Evolutionary conservation across 2,797 vertebrate species (phyloP).

Genomic region (Smutsia temminckii): DNA sequence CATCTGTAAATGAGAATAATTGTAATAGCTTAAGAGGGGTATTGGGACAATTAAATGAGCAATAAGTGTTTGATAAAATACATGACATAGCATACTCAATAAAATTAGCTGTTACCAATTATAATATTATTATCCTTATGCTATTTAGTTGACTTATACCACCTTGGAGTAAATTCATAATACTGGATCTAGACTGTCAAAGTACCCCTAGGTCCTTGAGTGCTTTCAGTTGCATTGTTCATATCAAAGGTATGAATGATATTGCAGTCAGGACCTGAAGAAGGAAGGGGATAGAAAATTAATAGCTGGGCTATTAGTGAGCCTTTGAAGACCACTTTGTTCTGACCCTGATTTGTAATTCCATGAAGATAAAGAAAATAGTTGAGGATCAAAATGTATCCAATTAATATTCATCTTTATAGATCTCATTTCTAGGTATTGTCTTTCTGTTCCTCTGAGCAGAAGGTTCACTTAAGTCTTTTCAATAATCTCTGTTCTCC

Average conservation of each 20-base stretch:
- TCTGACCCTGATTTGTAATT: background rate
- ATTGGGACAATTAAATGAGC: background rate
- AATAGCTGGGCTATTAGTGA: background rate
- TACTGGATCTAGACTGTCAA: background rate
- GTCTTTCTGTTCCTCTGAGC: conserved; percentile 12
- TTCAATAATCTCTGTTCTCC: background rate
- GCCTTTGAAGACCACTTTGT: background rate
- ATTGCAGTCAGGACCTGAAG: background rate
- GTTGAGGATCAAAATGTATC: background rate
- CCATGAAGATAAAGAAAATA: background rate
- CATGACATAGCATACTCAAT: background rate
- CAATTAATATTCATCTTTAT: conserved; percentile 11
- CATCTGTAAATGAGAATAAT: background rate
- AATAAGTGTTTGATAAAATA: background rate
- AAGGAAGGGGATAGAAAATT: background rate
- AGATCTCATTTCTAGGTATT: conserved; percentile 29
- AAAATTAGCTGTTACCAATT: background rate
- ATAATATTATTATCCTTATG: background rate
- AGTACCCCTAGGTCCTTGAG: background rate
- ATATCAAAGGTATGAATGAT: background rate
- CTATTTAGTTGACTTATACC: background rate
- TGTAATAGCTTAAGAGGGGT: background rate
- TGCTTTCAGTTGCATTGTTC: background rate
- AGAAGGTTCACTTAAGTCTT: conserved; percentile 40
- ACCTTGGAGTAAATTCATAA: background rate